Conservation (phyloP, 2,888 invertebrate species). For the Pyrrhosoma nymphula region DNA sequence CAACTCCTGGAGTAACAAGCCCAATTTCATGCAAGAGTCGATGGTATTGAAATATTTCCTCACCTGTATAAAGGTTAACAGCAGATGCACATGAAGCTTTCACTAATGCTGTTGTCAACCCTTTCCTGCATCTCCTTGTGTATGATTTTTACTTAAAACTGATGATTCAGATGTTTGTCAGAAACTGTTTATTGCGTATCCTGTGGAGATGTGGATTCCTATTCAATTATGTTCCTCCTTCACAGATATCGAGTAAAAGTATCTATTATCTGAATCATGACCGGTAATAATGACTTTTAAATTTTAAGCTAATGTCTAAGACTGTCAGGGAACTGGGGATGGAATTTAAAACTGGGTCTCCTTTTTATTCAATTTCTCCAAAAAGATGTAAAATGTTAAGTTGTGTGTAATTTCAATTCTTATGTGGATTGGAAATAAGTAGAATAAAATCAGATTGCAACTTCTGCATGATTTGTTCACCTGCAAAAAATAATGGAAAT, state of each 20-base stretch:
- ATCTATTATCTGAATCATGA: neutral
- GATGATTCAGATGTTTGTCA: neutral
- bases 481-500: no score
- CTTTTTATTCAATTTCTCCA: neutral
- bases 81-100: neutral
- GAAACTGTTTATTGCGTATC: neutral
- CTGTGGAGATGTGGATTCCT: neutral
- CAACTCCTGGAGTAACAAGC: no score
- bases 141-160: neutral
- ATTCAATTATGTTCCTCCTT: neutral
- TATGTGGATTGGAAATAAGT: no score
- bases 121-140: neutral
- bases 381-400: no score
- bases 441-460: no score
- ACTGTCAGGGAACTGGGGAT: neutral
- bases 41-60: no score
- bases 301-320: neutral
- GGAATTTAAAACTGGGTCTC: constrained; percentile 20
- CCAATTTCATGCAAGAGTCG: no score
- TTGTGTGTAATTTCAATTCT: no score
- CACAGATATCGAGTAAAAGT: neutral
- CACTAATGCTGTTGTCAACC: neutral
- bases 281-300: no score
- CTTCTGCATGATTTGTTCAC: no score
- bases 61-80: no score